Conservation (phyloP, 2,888 invertebrate genomes). For the Bruchidius siliquastri region DNA sequence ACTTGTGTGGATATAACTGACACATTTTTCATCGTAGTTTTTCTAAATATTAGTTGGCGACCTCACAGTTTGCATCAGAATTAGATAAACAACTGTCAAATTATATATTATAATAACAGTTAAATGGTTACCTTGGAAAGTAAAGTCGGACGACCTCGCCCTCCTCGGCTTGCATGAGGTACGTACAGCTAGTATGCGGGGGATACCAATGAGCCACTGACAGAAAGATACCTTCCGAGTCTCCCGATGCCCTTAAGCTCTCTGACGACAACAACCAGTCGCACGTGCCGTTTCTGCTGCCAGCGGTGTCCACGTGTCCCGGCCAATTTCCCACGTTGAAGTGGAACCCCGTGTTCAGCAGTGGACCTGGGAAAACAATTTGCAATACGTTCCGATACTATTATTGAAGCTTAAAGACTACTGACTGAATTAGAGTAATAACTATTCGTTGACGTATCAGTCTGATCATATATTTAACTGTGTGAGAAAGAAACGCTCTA, state of each 20-base stretch:
- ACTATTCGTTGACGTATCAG: too few species aligned
- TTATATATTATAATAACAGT: too few species aligned
- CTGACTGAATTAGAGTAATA: too few species aligned
- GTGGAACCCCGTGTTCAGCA: slow-evolving; percentile 89
- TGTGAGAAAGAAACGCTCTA: too few species aligned
- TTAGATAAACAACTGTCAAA: too few species aligned
- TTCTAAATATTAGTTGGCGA: too few species aligned
- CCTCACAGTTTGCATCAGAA: too few species aligned
- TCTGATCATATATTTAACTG: too few species aligned
- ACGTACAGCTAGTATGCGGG: slow-evolving; percentile 87
- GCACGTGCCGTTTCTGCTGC: slow-evolving; percentile 79
- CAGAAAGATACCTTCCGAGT: slow-evolving; percentile 82
- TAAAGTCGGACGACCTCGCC: slow-evolving; percentile 86
- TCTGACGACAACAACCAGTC: slow-evolving; percentile 85
- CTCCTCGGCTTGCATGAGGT: slow-evolving; percentile 78
- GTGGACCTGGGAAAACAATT: slow-evolving; percentile 60
- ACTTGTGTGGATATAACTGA: too few species aligned
- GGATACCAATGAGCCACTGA: slow-evolving; percentile 94
- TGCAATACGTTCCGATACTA: too few species aligned
- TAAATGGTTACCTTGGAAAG: slow-evolving; percentile 73
- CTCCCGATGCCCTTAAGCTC: slow-evolving; percentile 70
- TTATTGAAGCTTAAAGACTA: too few species aligned
- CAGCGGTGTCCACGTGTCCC: slow-evolving; percentile 85
- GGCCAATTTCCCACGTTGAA: slow-evolving; percentile 95
- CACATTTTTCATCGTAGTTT: too few species aligned